Evolutionary conservation across 2,113 vertebrate species (phyloP).

Genomic region (Echinops telfairi): DNA sequence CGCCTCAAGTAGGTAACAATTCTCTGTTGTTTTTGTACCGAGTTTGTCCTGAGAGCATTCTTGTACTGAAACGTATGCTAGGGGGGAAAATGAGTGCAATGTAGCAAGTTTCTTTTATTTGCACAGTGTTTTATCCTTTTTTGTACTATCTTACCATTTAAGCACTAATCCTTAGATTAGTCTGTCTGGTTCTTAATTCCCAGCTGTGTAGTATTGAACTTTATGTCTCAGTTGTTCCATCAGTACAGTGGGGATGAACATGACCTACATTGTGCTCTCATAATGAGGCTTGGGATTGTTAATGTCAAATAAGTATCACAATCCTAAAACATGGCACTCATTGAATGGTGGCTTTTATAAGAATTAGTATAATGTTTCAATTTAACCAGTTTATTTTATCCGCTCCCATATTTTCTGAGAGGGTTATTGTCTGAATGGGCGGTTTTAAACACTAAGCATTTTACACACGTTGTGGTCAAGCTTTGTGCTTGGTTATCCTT

Average conservation of each 20-base stretch:
- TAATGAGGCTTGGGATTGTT: background rate
- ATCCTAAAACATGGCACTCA: background rate
- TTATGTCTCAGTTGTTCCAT: background rate
- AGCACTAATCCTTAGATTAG: background rate
- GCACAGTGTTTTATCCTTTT: background rate
- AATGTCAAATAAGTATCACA: background rate
- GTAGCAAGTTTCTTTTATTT: background rate
- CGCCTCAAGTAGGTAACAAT: background rate
- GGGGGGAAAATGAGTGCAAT: background rate
- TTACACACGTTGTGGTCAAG: constrained; percentile 5
- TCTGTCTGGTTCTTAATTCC: background rate
- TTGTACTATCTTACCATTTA: background rate
- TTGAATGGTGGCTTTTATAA: background rate
- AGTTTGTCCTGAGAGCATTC: background rate
- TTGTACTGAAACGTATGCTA: background rate
- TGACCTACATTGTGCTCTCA: background rate
- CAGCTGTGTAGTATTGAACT: background rate
- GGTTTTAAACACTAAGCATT: background rate
- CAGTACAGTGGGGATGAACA: background rate
- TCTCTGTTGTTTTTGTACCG: background rate
- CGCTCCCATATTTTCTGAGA: background rate
- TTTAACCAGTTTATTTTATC: background rate
- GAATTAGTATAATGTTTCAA: background rate
- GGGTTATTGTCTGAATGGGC: background rate
- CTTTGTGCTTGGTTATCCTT: background rate